Conservation (phyloP, 2,797 vertebrate genomes). For the Phylloscopus collybita region DNA sequence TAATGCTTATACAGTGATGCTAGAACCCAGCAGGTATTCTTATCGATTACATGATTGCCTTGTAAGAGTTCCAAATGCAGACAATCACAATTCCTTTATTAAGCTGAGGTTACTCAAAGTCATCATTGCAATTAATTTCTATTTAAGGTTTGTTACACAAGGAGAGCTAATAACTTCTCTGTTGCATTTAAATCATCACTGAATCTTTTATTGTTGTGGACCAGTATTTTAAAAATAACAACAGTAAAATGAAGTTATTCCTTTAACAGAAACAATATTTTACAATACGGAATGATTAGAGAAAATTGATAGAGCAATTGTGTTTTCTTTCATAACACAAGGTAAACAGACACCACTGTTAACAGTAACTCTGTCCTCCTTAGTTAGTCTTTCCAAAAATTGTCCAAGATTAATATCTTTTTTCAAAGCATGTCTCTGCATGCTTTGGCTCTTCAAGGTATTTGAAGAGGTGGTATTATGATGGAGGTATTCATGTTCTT, state of each 20-base stretch:
- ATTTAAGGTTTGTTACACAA: constrained; percentile 21
- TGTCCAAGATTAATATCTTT: neutral
- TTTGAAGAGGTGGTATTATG: too few relatives aligned
- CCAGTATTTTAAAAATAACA: neutral
- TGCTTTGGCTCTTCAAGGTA: neutral
- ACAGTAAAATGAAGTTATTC: neutral
- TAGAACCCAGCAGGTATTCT: neutral
- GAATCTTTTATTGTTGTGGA: neutral
- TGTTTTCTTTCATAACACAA: neutral
- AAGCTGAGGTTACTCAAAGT: neutral
- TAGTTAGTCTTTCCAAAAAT: neutral
- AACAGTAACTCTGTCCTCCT: neutral
- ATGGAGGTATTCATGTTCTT: neutral
- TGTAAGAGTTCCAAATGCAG: neutral
- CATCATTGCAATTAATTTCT: constrained; percentile 6
- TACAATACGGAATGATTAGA: neutral
- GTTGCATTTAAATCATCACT: neutral
- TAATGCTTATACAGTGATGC: neutral
- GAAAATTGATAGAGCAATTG: neutral
- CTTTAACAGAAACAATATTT: neutral
- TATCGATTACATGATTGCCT: neutral
- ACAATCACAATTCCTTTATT: neutral
- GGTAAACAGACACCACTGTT: neutral
- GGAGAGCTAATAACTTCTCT: neutral
- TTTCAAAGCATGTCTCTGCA: neutral